These are phyloP conservation scores for Hydrotaea diabolus DNA, from an alignment of 2,888 invertebrate genomes.

Conservation along the genomic window DNA sequence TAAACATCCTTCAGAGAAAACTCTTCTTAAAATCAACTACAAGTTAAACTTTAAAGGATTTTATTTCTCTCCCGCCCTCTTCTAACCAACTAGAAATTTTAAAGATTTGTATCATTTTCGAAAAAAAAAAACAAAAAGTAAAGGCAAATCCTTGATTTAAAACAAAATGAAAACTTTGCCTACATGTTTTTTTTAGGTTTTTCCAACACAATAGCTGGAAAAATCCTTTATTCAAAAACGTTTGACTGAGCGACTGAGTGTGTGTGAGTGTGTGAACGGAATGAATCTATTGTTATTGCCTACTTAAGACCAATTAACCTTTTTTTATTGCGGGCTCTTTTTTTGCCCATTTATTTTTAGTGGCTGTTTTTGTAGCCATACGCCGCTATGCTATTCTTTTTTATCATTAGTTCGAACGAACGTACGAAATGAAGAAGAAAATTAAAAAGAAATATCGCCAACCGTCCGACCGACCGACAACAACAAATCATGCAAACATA, in stretches of 20 bases:
- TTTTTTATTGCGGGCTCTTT: slow-evolving; percentile 46
- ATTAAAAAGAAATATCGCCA: not conserved
- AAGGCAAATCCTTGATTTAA: slow-evolving; percentile 20
- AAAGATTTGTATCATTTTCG: slow-evolving; percentile 10
- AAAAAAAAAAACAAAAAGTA: not conserved
- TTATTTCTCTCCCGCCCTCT: not conserved
- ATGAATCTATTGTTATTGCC: slow-evolving; percentile 61
- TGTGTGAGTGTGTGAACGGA: not conserved
- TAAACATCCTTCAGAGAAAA: not conserved
- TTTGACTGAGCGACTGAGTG: too few relatives aligned
- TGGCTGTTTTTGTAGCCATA: too few relatives aligned
- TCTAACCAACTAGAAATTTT: not conserved
- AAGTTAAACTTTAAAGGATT: slow-evolving; percentile 20
- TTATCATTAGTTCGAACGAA: slow-evolving; percentile 13
- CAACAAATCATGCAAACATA: slow-evolving; percentile 20
- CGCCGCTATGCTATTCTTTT: too few relatives aligned
- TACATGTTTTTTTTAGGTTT: not conserved
- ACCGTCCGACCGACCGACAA: not conserved
- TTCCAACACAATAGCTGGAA: not conserved
- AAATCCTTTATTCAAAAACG: slow-evolving; percentile 7
- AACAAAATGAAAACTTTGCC: not conserved
- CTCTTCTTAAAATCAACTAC: not conserved
- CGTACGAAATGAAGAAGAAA: not conserved
- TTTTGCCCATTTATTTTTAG: not conserved
- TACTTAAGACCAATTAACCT: slow-evolving; percentile 65